Base-by-base conservation (phyloP, 64 coral and sea anemone genomes). In the Montipora efflorescens region DNA sequence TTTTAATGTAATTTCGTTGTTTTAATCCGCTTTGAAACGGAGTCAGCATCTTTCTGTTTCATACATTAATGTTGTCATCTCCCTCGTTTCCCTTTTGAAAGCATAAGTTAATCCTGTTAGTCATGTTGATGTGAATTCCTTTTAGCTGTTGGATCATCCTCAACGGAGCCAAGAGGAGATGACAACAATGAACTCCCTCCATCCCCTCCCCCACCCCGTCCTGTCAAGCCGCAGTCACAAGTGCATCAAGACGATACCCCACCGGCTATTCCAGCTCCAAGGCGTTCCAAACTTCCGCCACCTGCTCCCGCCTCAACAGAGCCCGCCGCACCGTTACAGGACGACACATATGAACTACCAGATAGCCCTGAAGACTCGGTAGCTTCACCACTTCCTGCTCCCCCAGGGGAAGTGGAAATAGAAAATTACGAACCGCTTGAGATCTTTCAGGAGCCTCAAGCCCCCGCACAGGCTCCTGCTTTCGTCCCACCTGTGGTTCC, bases 141-240 rank as follows among this genome's bases (percentile, higher is more conserved):
- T 58, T 81, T 19, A 22, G 23, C 28, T 28, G 18, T 36, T 79
- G 4, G 57, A 67, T 43, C 88, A n/a, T 46, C 84, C 2, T 20
- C 76, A 15, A 20, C 46, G 7, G n/a, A 51, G 70, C 64, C 90
- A 15, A 77, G 87, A 4, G 88, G 71, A 48, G 93, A 68, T 18
- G 83, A 81, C 51, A 58, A 67, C 4, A 76, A 83, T 14, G 72
- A 91, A 4, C 55, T 64, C 6, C 51, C 88, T 43, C 55, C 8
- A 47, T 16, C 55, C 7, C 53, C 84, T 2, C 44, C 76, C 20
- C 69, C 93, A 47, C 71, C 67, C 12, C 50, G 82, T 45, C 57
- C 90, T 9, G 15, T n/a, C 13, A 85, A 86, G 9, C 13, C 82
- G 48, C 36, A 77, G 53, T 16, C 67, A 47, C 69, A 23, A 8